These are phyloP conservation scores for Lysandra bellargus DNA, from an alignment of 2,888 invertebrate species.

Conservation along the genomic window DNA sequence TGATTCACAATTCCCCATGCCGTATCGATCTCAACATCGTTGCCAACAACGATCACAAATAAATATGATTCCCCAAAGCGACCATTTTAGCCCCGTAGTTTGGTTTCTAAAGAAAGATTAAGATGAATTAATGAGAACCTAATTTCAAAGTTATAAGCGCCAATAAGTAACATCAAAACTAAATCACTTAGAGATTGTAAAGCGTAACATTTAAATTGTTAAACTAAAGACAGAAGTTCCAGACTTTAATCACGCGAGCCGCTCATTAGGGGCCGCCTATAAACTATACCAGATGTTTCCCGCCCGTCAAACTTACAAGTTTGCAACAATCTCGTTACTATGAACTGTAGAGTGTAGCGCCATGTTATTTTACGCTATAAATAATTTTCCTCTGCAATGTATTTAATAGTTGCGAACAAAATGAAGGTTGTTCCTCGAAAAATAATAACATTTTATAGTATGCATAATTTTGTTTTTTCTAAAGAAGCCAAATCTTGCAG, in stretches of 20 bases:
- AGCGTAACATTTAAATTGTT: background rate
- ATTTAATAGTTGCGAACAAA: background rate
- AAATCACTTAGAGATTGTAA: background rate
- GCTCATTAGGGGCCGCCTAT: background rate
- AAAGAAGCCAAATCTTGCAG: no score
- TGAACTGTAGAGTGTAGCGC: background rate
- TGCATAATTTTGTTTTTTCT: no score
- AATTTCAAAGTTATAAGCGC: no score
- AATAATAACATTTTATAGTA: background rate
- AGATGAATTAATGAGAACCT: no score
- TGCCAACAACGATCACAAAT: no score
- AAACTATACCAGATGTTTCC: conserved; percentile 17
- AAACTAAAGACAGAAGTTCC: background rate
- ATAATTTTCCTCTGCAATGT: background rate
- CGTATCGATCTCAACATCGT: no score
- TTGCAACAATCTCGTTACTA: background rate
- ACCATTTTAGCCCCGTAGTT: no score
- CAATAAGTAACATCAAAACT: no score
- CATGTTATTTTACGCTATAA: background rate
- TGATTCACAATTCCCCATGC: no score
- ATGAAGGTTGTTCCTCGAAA: background rate
- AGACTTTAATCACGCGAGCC: background rate
- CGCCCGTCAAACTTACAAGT: background rate
- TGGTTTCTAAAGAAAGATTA: no score
- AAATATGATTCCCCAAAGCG: no score